Conservation (phyloP, 2,113 vertebrate species). For the Cervus canadensis region DNA sequence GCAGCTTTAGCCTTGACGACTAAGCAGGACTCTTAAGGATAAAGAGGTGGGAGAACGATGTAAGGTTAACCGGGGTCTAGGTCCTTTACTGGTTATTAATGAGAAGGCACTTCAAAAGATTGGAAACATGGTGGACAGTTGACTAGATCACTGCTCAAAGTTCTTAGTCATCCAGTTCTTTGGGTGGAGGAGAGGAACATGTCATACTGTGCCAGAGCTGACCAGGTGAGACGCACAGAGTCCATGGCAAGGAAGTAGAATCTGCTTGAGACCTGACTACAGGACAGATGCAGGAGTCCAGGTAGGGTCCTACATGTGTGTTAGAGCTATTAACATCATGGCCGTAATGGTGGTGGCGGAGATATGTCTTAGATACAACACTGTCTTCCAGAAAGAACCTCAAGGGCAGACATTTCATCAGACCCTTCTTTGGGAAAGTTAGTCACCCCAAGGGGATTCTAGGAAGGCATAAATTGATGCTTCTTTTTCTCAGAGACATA, state of each 20-base stretch:
- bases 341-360: fast-evolving
- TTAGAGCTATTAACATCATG: not conserved
- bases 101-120: not conserved
- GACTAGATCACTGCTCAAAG: not conserved
- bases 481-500: not conserved
- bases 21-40: not conserved
- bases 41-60: not conserved
- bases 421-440: not conserved
- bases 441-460: not conserved
- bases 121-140: not conserved
- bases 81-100: not conserved
- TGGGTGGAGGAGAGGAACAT: not conserved
- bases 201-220: not conserved
- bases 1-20: not conserved
- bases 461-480: not conserved
- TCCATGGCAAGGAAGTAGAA: fast-evolving
- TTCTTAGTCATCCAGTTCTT: not conserved
- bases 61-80: not conserved
- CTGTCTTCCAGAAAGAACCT: not conserved
- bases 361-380: not conserved
- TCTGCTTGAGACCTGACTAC: not conserved
- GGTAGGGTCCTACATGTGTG: fast-evolving
- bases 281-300: fast-evolving
- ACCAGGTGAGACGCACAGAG: fast-evolving
- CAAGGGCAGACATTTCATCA: not conserved